Conservation (phyloP, 2,888 invertebrate species). For the Antheraea assamensis region DNA sequence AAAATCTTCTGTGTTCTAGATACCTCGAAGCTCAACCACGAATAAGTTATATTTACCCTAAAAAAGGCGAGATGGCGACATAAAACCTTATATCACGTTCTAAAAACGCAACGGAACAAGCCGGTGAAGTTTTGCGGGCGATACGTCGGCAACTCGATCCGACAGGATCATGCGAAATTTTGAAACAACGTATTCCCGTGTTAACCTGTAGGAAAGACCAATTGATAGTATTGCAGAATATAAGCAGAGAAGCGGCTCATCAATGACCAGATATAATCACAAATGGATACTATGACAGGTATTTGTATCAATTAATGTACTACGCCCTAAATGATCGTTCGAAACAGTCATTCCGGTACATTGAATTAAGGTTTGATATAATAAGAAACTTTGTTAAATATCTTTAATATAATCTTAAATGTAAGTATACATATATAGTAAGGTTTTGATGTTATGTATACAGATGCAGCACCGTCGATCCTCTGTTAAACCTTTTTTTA, state of each 20-base stretch:
- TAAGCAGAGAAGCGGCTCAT: not conserved
- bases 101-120: slow-evolving; percentile 41
- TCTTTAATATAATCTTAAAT: too few relatives aligned
- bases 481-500: too few relatives aligned
- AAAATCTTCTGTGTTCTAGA: slow-evolving; percentile 17
- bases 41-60: slow-evolving; percentile 26
- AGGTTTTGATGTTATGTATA: too few relatives aligned
- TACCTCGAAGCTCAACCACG: slow-evolving; percentile 16
- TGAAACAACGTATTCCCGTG: not conserved
- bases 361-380: too few relatives aligned
- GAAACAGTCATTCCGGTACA: too few relatives aligned
- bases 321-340: too few relatives aligned
- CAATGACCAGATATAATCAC: not conserved
- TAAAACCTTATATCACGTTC: slow-evolving; percentile 43
- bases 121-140: slow-evolving; percentile 32
- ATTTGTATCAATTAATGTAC: too few relatives aligned
- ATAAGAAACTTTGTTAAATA: too few relatives aligned
- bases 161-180: not conserved
- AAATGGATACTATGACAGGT: too few relatives aligned
- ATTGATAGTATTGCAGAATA: not conserved
- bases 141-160: not conserved
- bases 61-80: slow-evolving; percentile 29
- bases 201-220: not conserved
- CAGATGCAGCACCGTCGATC: too few relatives aligned
- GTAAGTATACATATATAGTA: too few relatives aligned